Evolutionary conservation across 2,888 invertebrate species (phyloP).

Genomic region (Trichopria drosophilae): DNA sequence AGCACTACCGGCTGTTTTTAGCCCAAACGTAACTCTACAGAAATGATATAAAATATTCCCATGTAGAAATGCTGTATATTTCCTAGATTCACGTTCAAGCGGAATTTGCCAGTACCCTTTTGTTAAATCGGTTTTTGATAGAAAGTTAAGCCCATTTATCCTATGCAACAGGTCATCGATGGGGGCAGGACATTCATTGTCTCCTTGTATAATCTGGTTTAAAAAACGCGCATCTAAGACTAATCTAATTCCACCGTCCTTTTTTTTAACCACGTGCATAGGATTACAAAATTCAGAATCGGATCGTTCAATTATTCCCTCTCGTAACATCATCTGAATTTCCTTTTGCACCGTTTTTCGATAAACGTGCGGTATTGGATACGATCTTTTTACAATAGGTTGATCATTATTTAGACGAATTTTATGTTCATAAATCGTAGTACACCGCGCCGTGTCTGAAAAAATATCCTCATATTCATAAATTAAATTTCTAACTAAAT

Average conservation of each 20-base stretch:
- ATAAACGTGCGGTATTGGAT: neutral
- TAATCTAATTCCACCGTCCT: no score
- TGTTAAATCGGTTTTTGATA: slow-evolving; percentile 59
- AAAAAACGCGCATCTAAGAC: no score
- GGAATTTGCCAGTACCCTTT: slow-evolving; percentile 11
- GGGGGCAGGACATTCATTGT: no score
- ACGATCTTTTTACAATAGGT: neutral
- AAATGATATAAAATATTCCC: slow-evolving; percentile 2
- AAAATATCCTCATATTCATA: neutral
- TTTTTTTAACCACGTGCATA: no score
- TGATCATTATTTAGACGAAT: neutral
- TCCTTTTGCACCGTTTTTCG: neutral
- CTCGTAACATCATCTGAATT: neutral
- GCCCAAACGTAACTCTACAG: neutral
- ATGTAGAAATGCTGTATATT: slow-evolving; percentile 10
- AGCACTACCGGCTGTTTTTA: slow-evolving; percentile 1
- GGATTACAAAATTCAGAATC: neutral
- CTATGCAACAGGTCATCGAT: no score
- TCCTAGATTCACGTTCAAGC: neutral
- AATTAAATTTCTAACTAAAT: neutral
- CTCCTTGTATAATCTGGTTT: no score
- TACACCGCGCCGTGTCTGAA: neutral
- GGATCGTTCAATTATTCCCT: neutral
- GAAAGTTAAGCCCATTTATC: no score
- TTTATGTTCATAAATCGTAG: neutral